Percentiles rank a stretch among this genome's conserved stretches.
Conservation (phyloP, 2,113 vertebrate species). For the Lasiurus cinereus region DNA sequence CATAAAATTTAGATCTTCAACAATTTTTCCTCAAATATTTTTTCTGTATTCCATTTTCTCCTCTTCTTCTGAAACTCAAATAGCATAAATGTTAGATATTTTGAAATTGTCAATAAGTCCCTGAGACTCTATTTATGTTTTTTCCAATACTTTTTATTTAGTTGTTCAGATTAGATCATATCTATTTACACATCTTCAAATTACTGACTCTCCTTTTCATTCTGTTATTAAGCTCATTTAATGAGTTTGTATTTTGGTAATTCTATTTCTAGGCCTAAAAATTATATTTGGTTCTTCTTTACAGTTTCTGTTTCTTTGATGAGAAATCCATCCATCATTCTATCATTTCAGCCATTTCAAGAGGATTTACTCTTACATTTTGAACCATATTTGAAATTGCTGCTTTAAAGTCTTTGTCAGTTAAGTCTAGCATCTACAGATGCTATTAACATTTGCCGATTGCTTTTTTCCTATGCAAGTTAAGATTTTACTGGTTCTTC, state of each 20-base stretch:
- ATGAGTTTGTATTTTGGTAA: neutral
- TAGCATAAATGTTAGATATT: neutral
- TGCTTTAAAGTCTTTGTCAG: neutral
- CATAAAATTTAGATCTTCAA: constrained; percentile 15
- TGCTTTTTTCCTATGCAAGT: neutral
- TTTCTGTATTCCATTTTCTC: neutral
- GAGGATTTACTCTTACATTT: neutral
- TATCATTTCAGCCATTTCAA: neutral
- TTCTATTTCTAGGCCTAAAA: neutral
- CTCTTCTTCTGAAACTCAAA: neutral
- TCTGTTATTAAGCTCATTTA: neutral
- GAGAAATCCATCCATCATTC: neutral
- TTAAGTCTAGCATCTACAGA: neutral
- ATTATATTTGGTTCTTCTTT: neutral
- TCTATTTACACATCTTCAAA: neutral
- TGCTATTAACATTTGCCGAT: neutral
- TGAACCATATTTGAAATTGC: neutral
- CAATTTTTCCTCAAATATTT: neutral
- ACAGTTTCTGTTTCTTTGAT: neutral
- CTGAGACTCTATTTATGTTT: neutral
- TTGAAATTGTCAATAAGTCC: neutral
- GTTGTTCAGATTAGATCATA: neutral
- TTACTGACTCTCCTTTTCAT: neutral
- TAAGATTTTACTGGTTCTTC: constrained; percentile 17
- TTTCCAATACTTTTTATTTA: neutral